phyloP scores from a whole-genome alignment of 1,140 invertebrate genomes.

The Drosophila sechellia region DNA sequence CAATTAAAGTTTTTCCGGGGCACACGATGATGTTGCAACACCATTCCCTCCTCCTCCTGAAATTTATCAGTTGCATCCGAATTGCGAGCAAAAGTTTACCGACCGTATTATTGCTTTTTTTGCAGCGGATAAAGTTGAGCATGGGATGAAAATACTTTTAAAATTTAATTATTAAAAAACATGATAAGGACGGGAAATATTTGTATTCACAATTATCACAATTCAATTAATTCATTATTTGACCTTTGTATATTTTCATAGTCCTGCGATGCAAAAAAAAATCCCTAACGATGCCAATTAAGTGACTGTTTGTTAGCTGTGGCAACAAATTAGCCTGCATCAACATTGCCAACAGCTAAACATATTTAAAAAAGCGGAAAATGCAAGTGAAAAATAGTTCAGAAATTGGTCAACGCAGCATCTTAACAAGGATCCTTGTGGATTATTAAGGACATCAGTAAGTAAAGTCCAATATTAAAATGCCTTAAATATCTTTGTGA shows the following conservation, averaged over 20 bases:
- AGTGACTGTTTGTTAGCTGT: constrained; percentile 1
- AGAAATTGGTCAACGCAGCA: not conserved
- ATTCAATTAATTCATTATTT: not conserved
- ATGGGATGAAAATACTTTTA: not conserved
- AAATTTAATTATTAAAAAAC: not conserved
- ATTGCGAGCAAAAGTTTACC: not conserved
- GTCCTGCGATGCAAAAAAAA: not conserved
- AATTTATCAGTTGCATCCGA: not conserved
- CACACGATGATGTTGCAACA: not conserved
- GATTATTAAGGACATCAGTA: constrained; percentile 7
- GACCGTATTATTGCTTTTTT: not conserved
- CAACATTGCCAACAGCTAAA: constrained; percentile 2
- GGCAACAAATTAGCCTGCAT: constrained; percentile 20
- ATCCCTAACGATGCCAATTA: constrained; percentile 22
- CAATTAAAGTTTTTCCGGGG: not conserved
- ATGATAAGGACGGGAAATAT: not conserved
- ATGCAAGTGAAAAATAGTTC: not conserved
- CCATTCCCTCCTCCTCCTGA: not conserved
- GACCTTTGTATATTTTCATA: not conserved
- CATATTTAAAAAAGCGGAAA: constrained; percentile 7
- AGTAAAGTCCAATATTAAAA: not conserved
- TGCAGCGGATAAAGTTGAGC: not conserved
- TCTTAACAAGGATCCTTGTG: not conserved
- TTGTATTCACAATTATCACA: not conserved
- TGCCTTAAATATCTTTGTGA: not conserved